A percentile compares a stretch with the other conserved stretches of the same genome.
These are phyloP conservation scores for Lordiphosa mommai DNA, from an alignment of 1,140 invertebrate genomes.

Conservation along the genomic window DNA sequence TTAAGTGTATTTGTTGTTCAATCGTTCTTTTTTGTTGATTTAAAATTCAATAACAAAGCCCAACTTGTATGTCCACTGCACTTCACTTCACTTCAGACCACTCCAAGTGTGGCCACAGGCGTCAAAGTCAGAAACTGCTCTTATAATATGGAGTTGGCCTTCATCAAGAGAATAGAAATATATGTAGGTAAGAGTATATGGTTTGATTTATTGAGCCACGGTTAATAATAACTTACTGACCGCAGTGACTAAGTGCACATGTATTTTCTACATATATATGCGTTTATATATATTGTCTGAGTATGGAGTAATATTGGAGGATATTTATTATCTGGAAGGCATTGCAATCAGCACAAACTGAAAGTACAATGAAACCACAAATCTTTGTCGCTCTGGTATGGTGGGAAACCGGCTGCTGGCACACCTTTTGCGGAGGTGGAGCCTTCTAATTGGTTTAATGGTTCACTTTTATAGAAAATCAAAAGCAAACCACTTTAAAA, in stretches of 20 bases:
- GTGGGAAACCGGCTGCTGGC: conserved; percentile 50
- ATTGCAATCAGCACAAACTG: conserved; percentile 47
- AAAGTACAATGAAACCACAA: conserved; percentile 52
- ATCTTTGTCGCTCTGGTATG: conserved; percentile 14
- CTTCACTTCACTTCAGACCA: conserved; percentile 18
- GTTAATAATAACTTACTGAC: conserved; percentile 26
- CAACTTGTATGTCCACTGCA: conserved; percentile 41
- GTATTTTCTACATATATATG: background rate
- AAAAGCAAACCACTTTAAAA: conserved; percentile 37
- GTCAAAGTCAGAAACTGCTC: conserved; percentile 30
- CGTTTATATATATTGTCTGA: conserved; percentile 2
- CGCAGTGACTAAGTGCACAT: conserved; percentile 13
- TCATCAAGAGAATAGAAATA: conserved; percentile 57
- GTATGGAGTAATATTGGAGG: conserved; percentile 19
- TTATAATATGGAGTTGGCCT: conserved; percentile 56
- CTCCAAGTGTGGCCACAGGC: conserved; percentile 45
- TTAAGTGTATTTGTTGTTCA: conserved; percentile 18
- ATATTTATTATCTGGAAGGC: conserved; percentile 44
- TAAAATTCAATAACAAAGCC: conserved; percentile 33
- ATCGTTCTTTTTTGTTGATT: conserved; percentile 32
- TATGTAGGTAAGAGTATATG: background rate
- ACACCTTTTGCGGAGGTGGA: conserved; percentile 67
- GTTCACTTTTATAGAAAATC: conserved; percentile 41
- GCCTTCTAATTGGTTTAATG: conserved; percentile 71
- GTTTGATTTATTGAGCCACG: conserved; percentile 37